A percentile compares a stretch with the other conserved stretches of the same genome.
phyloP scores from a whole-genome alignment of 2,113 vertebrate species.

The Herpailurus yagouaroundi region DNA sequence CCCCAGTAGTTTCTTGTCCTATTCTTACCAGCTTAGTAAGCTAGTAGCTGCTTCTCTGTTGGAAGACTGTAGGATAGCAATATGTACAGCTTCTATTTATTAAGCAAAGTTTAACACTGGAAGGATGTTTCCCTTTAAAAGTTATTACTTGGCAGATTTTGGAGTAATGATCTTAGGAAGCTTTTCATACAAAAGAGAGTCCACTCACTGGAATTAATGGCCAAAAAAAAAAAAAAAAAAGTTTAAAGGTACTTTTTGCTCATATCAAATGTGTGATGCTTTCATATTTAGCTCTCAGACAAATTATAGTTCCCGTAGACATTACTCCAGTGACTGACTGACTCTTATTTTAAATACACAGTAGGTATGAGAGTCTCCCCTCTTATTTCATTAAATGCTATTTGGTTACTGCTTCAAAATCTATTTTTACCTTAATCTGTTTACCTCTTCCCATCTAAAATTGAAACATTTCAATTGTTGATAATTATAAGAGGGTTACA shows the following conservation, averaged over 20 bases:
- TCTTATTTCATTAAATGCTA: neutral
- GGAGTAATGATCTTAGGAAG: neutral
- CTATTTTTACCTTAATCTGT: neutral
- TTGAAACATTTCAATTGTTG: neutral
- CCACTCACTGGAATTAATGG: neutral
- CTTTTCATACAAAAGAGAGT: neutral
- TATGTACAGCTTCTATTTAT: neutral
- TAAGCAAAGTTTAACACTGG: neutral
- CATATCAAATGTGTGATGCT: neutral
- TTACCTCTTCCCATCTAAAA: neutral
- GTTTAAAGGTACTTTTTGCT: neutral
- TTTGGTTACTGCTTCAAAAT: slow-evolving; percentile 8
- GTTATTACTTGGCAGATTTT: neutral
- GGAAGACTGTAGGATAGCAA: neutral
- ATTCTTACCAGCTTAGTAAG: neutral
- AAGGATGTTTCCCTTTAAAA: slow-evolving; percentile 31
- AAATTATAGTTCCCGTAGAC: neutral
- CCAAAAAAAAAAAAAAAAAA: neutral
- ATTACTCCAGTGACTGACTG: neutral
- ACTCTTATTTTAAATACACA: neutral
- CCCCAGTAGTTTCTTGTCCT: slow-evolving; percentile 31
- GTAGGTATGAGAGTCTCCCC: neutral
- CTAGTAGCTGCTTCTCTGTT: neutral
- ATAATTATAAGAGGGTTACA: neutral
- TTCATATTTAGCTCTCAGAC: slow-evolving; percentile 36